Conservation (phyloP, 1,140 invertebrate genomes). For the Tribolium castaneum region DNA sequence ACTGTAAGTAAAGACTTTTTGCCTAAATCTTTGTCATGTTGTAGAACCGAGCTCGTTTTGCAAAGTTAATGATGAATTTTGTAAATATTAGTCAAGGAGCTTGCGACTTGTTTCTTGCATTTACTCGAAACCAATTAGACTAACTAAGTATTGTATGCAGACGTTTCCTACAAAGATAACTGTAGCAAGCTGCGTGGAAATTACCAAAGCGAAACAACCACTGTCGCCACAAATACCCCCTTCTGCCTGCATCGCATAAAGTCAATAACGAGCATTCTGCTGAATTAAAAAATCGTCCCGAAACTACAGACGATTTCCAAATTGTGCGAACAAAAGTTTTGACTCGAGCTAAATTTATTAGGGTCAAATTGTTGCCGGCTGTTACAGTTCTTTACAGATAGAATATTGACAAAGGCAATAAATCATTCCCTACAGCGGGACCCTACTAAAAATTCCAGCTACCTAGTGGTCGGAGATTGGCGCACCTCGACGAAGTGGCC, state of each 20-base stretch:
- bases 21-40: not conserved
- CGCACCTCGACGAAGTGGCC: not conserved
- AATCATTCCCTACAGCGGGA: slow-evolving; percentile 9
- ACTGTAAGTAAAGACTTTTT: not conserved
- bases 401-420: slow-evolving; percentile 27
- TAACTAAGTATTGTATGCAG: slow-evolving; percentile 5
- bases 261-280: not conserved
- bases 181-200: not conserved
- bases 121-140: slow-evolving; percentile 13
- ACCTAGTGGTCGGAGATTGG: slow-evolving; percentile 21
- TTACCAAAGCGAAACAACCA: slow-evolving; percentile 8
- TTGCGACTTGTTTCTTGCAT: not conserved
- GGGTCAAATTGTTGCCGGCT: slow-evolving; percentile 1
- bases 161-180: slow-evolving; percentile 11
- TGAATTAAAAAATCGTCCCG: not conserved
- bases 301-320: not conserved
- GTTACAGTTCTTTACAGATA: slow-evolving; percentile 16
- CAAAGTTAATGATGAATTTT: not conserved
- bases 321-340: not conserved
- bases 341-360: slow-evolving; percentile 1
- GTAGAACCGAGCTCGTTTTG: not conserved
- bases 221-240: not conserved
- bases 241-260: not conserved
- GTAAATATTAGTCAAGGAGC: not conserved
- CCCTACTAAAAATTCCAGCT: slow-evolving; percentile 25